phyloP scores from a whole-genome alignment of 2,888 invertebrate species.

The Andrena marginata region DNA sequence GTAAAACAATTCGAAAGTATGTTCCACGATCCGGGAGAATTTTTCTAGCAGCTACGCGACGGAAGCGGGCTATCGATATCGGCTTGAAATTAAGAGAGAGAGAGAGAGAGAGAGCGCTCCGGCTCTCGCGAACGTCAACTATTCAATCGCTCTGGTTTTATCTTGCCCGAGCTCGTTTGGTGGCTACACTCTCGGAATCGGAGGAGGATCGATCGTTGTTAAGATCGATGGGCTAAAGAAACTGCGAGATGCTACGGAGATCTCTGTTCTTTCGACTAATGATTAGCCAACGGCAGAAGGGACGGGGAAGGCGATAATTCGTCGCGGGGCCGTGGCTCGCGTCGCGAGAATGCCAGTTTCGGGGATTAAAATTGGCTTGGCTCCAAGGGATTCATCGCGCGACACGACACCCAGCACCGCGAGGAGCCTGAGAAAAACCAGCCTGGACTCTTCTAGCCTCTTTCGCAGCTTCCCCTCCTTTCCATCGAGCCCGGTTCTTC shows the following conservation, averaged over 20 bases:
- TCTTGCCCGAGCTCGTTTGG: no score
- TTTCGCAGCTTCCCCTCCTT: slow-evolving; percentile 1
- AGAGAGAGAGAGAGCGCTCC: background rate
- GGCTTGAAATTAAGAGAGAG: background rate
- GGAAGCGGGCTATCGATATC: background rate
- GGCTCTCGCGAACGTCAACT: no score
- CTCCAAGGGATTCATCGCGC: slow-evolving; percentile 60
- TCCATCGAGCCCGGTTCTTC: background rate
- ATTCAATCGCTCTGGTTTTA: no score
- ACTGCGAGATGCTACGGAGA: background rate
- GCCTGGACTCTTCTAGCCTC: slow-evolving; percentile 10
- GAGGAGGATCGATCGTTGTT: background rate
- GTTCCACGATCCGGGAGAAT: background rate
- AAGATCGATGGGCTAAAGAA: background rate
- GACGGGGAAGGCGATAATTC: background rate
- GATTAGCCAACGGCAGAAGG: background rate
- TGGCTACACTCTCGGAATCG: no score
- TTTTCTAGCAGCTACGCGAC: background rate
- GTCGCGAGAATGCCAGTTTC: slow-evolving; percentile 30
- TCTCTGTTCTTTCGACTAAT: background rate
- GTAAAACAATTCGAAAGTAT: slow-evolving; percentile 28
- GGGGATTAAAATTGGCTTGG: slow-evolving; percentile 57
- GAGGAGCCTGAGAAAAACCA: slow-evolving; percentile 49
- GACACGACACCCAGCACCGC: slow-evolving; percentile 54
- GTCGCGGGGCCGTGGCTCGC: slow-evolving; percentile 21